Percentiles rank a stretch among this genome's conserved stretches.
phyloP scores from a whole-genome alignment of 2,888 invertebrate species.

The Portevinia maculata region DNA sequence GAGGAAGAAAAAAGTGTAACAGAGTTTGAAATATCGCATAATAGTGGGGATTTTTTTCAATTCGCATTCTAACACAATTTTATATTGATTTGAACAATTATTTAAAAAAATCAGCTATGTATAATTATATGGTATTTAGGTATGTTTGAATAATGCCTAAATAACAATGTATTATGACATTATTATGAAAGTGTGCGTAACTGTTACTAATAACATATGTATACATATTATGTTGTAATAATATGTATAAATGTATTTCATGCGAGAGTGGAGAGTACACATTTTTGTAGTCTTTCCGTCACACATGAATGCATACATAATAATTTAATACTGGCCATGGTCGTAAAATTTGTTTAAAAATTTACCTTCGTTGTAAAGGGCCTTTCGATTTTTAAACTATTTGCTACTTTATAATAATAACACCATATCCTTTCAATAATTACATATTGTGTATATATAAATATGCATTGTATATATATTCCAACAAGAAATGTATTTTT shows the following conservation, averaged over 20 bases:
- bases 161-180: constrained; percentile 25
- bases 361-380: constrained; percentile 69
- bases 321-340: constrained; percentile 61
- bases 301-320: constrained; percentile 23
- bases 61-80: too few relatives aligned
- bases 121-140: constrained; percentile 11
- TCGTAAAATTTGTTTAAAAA: constrained; percentile 44
- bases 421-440: constrained; percentile 49
- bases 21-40: too few relatives aligned
- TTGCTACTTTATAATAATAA: constrained; percentile 50
- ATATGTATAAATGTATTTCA: constrained; percentile 5
- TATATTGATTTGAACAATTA: too few relatives aligned
- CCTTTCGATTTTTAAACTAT: constrained; percentile 33
- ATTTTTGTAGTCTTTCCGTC: constrained; percentile 1
- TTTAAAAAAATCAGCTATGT: constrained; percentile 21
- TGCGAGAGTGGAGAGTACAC: constrained; percentile 21
- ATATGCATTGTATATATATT: constrained; percentile 57
- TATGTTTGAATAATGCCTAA: constrained; percentile 10
- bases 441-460: constrained; percentile 55
- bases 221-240: constrained; percentile 4
- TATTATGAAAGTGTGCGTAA: constrained; percentile 61
- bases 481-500: constrained; percentile 65
- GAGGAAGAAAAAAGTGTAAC: too few relatives aligned
- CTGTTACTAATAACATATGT: constrained; percentile 34
- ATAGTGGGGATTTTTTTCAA: too few relatives aligned